These are phyloP conservation scores for Hypolimnas misippus DNA, from an alignment of 2,888 invertebrate genomes.

Conservation along the genomic window DNA sequence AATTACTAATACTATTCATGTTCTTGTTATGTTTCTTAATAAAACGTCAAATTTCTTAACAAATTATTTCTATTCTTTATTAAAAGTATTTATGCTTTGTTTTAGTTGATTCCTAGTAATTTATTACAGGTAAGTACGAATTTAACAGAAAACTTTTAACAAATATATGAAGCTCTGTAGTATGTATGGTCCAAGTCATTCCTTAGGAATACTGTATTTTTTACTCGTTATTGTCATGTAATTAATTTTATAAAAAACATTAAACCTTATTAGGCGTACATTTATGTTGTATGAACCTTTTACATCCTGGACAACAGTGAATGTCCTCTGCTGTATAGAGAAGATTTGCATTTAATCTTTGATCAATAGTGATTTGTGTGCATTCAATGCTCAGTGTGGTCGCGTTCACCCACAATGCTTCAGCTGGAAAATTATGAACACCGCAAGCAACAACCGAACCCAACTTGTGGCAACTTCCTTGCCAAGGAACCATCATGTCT, in stretches of 20 bases:
- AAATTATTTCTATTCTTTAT: not conserved
- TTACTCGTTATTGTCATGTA: too few species aligned
- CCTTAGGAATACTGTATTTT: not conserved
- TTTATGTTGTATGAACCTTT: constrained; percentile 57
- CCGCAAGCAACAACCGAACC: constrained; percentile 70
- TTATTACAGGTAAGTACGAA: too few species aligned
- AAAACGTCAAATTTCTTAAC: not conserved
- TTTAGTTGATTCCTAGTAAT: too few species aligned
- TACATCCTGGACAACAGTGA: constrained; percentile 63
- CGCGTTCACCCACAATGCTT: constrained; percentile 84
- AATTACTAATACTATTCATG: too few species aligned
- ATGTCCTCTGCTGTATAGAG: not conserved
- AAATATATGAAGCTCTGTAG: too few species aligned
- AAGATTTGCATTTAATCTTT: constrained; percentile 55
- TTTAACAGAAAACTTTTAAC: too few species aligned
- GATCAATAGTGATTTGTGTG: constrained; percentile 58
- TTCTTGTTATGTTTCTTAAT: not conserved
- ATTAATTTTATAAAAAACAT: not conserved
- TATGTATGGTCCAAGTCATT: not conserved
- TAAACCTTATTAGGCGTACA: constrained; percentile 48
- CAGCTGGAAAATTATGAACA: constrained; percentile 53
- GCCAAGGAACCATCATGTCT: constrained; percentile 77
- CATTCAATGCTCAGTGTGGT: constrained; percentile 85
- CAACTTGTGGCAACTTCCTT: constrained; percentile 74
- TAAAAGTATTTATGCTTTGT: not conserved